These are phyloP conservation scores for Caenorhabditis brenneri DNA, from an alignment of 1,140 invertebrate species.

Conservation along the genomic window DNA sequence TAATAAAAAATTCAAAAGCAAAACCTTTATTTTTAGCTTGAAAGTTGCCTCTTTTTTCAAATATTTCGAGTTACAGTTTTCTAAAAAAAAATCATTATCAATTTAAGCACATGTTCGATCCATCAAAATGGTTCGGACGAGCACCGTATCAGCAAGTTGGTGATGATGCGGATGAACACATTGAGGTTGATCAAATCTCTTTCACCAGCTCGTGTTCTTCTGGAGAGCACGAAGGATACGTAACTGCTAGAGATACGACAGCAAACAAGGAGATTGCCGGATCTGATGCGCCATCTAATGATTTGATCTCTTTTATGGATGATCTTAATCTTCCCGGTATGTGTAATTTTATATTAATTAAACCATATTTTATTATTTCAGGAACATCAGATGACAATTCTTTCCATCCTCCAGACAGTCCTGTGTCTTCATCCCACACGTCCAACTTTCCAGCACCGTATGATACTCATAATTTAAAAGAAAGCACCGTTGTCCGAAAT, in stretches of 20 bases:
- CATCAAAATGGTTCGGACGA: slow-evolving; percentile 27
- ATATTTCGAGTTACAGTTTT: background rate
- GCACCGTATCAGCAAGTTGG: slow-evolving; percentile 23
- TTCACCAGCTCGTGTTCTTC: slow-evolving; percentile 22
- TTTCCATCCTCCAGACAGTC: background rate
- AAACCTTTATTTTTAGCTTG: background rate
- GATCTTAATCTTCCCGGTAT: background rate
- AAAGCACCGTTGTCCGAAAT: background rate
- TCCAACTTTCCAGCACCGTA: background rate
- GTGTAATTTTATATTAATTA: no score
- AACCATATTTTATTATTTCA: no score
- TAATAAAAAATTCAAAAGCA: background rate
- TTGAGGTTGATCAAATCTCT: slow-evolving; percentile 25
- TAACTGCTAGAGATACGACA: background rate
- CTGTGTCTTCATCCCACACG: background rate
- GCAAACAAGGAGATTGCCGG: background rate
- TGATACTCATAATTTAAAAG: background rate
- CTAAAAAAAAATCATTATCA: background rate
- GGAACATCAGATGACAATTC: slow-evolving; percentile 7
- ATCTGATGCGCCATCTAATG: background rate
- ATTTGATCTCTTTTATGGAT: background rate
- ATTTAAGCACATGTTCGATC: slow-evolving; percentile 2
- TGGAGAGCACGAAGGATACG: background rate
- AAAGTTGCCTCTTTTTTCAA: background rate
- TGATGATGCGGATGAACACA: background rate